phyloP scores from a whole-genome alignment of 2,888 invertebrate genomes.

The Eupithecia vulgata region DNA sequence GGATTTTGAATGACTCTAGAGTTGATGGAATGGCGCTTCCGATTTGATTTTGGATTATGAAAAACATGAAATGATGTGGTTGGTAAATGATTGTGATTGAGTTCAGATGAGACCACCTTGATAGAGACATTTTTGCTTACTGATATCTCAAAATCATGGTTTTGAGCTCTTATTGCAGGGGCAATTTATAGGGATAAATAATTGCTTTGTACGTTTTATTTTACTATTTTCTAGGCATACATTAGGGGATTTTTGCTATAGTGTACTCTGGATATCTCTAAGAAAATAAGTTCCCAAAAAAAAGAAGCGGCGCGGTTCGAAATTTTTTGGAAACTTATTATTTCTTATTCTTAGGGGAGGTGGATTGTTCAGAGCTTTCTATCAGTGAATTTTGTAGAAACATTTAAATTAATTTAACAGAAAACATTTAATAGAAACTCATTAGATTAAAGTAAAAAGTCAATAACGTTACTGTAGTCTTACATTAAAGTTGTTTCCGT shows the following conservation, averaged over 20 bases:
- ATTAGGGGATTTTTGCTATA: too few relatives aligned
- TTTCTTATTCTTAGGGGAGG: too few relatives aligned
- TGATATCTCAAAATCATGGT: not conserved
- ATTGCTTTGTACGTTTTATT: not conserved
- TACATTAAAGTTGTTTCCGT: not conserved
- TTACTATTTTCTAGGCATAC: not conserved
- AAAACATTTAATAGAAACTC: too few relatives aligned
- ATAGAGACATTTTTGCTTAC: slow-evolving; percentile 16
- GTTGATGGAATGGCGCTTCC: slow-evolving; percentile 68
- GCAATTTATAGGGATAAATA: not conserved
- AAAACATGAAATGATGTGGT: slow-evolving; percentile 35
- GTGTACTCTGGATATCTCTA: too few relatives aligned
- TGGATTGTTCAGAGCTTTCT: not conserved
- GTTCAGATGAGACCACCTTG: slow-evolving; percentile 42
- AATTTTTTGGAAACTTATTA: too few relatives aligned
- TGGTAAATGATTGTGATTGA: slow-evolving; percentile 34
- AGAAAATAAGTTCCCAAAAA: too few relatives aligned
- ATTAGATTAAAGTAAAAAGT: not conserved
- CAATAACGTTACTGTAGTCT: not conserved
- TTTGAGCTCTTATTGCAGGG: not conserved
- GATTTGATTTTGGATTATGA: slow-evolving; percentile 43
- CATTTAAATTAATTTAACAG: too few relatives aligned
- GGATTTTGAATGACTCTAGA: slow-evolving; percentile 75
- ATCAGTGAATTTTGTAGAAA: not conserved
- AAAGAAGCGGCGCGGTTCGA: too few relatives aligned